Base-by-base conservation (phyloP, 2,888 invertebrate genomes). In the Coecobrya sp. region DNA sequence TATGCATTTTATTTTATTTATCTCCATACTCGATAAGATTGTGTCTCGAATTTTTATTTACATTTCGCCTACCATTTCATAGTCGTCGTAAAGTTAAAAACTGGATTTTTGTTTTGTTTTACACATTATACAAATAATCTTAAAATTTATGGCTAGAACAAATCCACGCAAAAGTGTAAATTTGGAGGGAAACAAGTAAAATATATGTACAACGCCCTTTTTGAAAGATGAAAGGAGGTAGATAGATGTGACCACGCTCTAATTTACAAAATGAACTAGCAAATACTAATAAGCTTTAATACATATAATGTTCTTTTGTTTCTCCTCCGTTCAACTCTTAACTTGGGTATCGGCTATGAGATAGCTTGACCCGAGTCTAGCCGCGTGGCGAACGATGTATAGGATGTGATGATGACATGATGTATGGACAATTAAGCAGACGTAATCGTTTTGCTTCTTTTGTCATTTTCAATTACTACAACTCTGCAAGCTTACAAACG, bases 121-220 rank as follows among this genome's bases (percentile, higher is more conserved):
- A 52, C 52, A 10, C 13, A 10, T 52, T 52, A 2, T 52, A 16
- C 52, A 52, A 2, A 52, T 11, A 52, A 16, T 16, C 16, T 52
- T 16, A 52, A 52, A 10, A 52, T 52, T 52, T 52, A 62, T 62
- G 1, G 59, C 3, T 62, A 7, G 13, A n/a, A 52, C 52, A 13
- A 62, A 62, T 62, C 59, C 22, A 62, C 59, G 22, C 59, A 62
- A 62, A 62, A 19, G 1, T 62, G 59, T 62, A 62, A 62, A 62
- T 62, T 62, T 62, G 59, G 7, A 7, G 10, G 22, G 22, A 16
- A 62, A 62, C n/a, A 36, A 36, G 7, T 36, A 36, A 36, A 36
- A 36, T 36, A 36, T 36, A 36, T 2, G 19, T 62, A 62, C 59
- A 62, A 62, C 59, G 59, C 59, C 59, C 59, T 62, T 62, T 55